phyloP scores from a whole-genome alignment of 2,113 vertebrate species.

The Mesocricetus auratus region DNA sequence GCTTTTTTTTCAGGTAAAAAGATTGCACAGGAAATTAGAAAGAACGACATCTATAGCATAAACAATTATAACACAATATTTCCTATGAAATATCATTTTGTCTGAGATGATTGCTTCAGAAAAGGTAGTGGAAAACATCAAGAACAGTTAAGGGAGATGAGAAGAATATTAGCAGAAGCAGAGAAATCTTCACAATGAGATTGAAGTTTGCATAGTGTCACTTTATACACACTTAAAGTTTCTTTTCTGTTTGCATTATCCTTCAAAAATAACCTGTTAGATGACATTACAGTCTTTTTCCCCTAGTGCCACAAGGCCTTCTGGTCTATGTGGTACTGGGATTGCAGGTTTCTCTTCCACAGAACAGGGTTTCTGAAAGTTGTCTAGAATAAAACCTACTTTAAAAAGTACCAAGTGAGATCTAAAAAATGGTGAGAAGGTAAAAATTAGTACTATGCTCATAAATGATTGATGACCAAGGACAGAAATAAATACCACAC shows the following conservation, averaged over 20 bases:
- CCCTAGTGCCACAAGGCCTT: background rate
- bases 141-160: background rate
- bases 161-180: background rate
- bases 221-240: background rate
- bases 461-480: background rate
- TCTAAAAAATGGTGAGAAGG: background rate
- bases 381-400: background rate
- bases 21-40: slow-evolving; percentile 1
- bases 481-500: background rate
- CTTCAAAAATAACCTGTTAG: background rate
- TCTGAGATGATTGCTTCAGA: background rate
- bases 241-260: background rate
- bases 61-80: background rate
- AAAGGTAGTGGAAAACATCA: background rate
- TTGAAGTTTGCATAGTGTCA: background rate
- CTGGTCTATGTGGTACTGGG: background rate
- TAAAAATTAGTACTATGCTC: background rate
- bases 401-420: background rate
- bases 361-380: background rate
- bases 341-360: too few relatives aligned
- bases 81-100: background rate
- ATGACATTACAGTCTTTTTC: background rate
- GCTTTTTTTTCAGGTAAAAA: background rate
- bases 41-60: background rate
- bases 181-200: background rate